Evolutionary conservation across 1,140 invertebrate genomes (phyloP).

Genomic region (Planococcus citri): DNA sequence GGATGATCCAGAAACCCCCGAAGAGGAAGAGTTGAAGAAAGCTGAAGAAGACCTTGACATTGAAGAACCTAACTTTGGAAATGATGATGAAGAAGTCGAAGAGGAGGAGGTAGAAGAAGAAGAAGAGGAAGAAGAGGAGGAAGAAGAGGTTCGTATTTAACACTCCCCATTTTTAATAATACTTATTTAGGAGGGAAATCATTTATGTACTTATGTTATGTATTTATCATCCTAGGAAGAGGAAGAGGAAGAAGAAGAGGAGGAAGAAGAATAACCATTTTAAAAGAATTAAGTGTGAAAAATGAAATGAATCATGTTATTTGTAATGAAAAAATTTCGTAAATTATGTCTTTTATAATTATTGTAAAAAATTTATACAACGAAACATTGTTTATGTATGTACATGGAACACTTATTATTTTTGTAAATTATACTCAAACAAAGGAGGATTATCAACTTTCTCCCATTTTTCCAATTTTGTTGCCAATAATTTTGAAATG

Average conservation of each 20-base stretch:
- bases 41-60: slow-evolving; percentile 25
- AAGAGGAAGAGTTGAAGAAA: slow-evolving; percentile 58
- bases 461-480: no score
- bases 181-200: no score
- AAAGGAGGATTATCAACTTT: no score
- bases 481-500: no score
- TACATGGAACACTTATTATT: no score
- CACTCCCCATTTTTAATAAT: background rate
- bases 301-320: background rate
- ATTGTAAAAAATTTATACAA: background rate
- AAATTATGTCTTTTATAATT: background rate
- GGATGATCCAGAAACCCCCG: slow-evolving; percentile 72
- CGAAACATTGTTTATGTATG: background rate
- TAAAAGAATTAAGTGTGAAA: background rate
- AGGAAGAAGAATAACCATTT: slow-evolving; percentile 23
- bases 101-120: slow-evolving; percentile 27
- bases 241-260: slow-evolving; percentile 26
- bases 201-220: no score
- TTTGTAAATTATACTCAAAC: no score
- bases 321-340: background rate
- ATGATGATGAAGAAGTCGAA: slow-evolving; percentile 25
- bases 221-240: slow-evolving; percentile 25
- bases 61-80: slow-evolving; percentile 21
- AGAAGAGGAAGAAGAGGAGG: slow-evolving; percentile 26
- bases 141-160: background rate